These are phyloP conservation scores for Lepidochrysops patricia DNA, from an alignment of 2,888 invertebrate species.

Conservation along the genomic window DNA sequence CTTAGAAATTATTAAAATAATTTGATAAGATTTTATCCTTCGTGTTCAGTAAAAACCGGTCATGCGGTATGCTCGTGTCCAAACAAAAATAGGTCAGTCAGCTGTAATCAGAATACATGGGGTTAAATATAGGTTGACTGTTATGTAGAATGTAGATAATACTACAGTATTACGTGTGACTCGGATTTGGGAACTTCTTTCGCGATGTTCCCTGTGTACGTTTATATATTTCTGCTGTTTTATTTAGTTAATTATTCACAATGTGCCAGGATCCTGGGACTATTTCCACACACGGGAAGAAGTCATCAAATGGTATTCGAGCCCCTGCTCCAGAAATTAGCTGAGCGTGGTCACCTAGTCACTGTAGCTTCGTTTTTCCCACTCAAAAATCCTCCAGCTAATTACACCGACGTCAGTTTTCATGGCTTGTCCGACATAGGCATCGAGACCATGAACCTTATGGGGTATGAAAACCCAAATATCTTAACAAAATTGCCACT, in stretches of 20 bases:
- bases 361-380: slow-evolving; percentile 67
- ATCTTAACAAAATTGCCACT: slow-evolving; percentile 19
- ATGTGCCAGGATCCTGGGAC: slow-evolving; percentile 45
- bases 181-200: neutral
- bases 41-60: too few relatives aligned
- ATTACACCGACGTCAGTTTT: slow-evolving; percentile 29
- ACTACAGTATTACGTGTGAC: neutral
- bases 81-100: neutral
- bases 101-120: neutral
- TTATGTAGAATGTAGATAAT: neutral
- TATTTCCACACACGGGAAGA: slow-evolving; percentile 60
- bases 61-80: neutral
- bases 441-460: slow-evolving; percentile 25
- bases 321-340: slow-evolving; percentile 52
- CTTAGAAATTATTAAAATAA: too few relatives aligned
- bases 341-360: slow-evolving; percentile 59
- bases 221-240: neutral
- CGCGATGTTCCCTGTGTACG: neutral
- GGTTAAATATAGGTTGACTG: neutral
- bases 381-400: slow-evolving; percentile 33
- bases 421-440: slow-evolving; percentile 25
- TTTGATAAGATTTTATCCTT: too few relatives aligned
- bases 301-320: slow-evolving; percentile 70
- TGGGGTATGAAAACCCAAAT: slow-evolving; percentile 18
- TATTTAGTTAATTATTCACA: neutral